Conservation (phyloP, 2,888 invertebrate genomes). For the Caenorhabditis drosophilae region DNA sequence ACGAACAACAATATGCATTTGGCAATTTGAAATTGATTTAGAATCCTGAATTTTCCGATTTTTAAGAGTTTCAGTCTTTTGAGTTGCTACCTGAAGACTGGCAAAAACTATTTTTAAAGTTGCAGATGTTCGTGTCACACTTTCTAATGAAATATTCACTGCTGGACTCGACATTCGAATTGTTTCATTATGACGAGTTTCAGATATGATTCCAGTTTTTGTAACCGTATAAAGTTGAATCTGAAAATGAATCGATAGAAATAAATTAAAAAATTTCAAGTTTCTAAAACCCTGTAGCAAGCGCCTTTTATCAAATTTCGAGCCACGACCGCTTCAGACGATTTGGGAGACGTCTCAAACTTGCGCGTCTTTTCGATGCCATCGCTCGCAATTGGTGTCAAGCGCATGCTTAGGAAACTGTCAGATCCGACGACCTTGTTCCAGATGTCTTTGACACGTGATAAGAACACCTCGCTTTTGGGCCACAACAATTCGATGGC, state of each 20-base stretch:
- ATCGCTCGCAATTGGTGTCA: conserved; percentile 42
- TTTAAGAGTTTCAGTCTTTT: no score
- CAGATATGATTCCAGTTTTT: conserved; percentile 66
- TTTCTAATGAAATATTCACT: conserved; percentile 53
- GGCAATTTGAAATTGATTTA: conserved; percentile 44
- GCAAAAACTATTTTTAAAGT: conserved; percentile 29
- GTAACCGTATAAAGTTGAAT: conserved; percentile 67
- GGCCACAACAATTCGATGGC: conserved; percentile 64
- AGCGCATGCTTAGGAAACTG: conserved; percentile 57
- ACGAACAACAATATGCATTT: conserved; percentile 53
- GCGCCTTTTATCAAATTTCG: conserved; percentile 52
- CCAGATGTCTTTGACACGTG: conserved; percentile 61
- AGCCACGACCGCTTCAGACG: conserved; percentile 34
- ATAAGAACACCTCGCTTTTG: conserved; percentile 57
- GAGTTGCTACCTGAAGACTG: conserved; percentile 8
- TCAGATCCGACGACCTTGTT: conserved; percentile 61
- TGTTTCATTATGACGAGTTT: conserved; percentile 56
- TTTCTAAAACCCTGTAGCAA: conserved; percentile 65
- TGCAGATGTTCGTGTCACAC: conserved; percentile 45
- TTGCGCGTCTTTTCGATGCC: conserved; percentile 33
- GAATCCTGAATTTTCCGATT: no score
- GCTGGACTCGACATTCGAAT: conserved; percentile 58
- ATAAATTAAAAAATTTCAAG: neutral
- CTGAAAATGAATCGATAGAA: conserved; percentile 21
- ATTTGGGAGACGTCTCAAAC: conserved; percentile 45